Base-by-base conservation (phyloP, 2,888 invertebrate species). In the Sisyra terminalis region DNA sequence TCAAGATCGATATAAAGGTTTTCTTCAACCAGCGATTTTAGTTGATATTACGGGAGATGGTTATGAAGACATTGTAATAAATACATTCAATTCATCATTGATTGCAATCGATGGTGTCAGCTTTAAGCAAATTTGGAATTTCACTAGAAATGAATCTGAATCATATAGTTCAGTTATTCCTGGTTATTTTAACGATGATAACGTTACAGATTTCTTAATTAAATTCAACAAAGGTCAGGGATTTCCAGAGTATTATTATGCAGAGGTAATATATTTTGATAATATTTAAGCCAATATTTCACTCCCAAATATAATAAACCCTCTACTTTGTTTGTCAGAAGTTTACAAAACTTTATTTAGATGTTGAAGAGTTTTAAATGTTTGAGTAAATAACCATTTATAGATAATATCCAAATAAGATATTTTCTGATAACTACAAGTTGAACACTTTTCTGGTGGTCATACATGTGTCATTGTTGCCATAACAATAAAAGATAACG, bases 101-200 rank as follows among this genome's bases (percentile, higher is more conserved):
- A 63, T 76, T 44, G 83, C 84, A 2, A 73, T 83, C 47, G 70
- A 85, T 60, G 86, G 86, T 1, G 58, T 63, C 24, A 75, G 71
- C 8, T 77, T 74, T 48, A 55, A 67, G 36, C 67, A 70, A 51
- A 55, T 86, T n/a, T 86, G 86, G 86, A 81, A 79, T 50, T 77
- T 70, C 49, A 70, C 75, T 0, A 67, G 79, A 46, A 70, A 75
- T 1, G 58, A 64, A 52, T 71, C 80, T 5, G 79, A 83, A 59
- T 73, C 79, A 9, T 77, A 79, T 51, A 80, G 82, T 52, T 73
- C 80, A 40, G 83, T 85, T 32, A 76, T 81, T 9, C 81, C 82
- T 2, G 85, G 81, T 1, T 84, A 75, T 58, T 87, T 78, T 53
- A 80, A 85, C 56, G 72, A 74, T 49, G 86, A 86, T 53, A 69